Evolutionary conservation across 2,113 vertebrate genomes (phyloP), one percentile per base, ranked within the genome.

Genomic region (Rhipidura dahli): DNA sequence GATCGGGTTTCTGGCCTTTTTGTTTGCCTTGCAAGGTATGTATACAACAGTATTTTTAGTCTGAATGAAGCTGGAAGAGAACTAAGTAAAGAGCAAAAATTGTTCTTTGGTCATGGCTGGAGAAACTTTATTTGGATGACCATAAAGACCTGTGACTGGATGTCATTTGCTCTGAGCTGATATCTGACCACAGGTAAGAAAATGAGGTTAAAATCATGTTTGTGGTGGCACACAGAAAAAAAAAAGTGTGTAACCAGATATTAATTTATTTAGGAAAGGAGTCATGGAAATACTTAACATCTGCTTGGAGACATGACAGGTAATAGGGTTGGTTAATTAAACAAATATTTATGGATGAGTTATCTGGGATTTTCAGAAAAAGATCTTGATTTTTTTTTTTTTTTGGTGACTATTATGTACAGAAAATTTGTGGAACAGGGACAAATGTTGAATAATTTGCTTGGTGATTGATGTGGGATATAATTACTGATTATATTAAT

Each of bases 271-370:
- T 44, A 47, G 51, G 23, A 57, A 89, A 84, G 12, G 31, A 78
- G 45, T 27, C 10, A 30, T 31, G 40, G 12, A 30, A 86, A 53
- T 83, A 79, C 16, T 83, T 90, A 40, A 56, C 28, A 72, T 88
- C 50, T 92, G 45, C 53, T 69, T 10, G 27, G 75, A 83, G 31
- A 73, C 28, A 37, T 45, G 68, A 35, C 50, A 63, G 33, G 84
- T 86, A 85, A 18, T 14, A 61, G 31, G 66, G 50, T 9, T 83
- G 17, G 24, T 80, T 94, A 80, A 68, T 85, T 80, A 94, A 84
- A 81, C 49, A 92, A 89, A 95, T 94, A 94, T 94, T 95, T 93
- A 85, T 60, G 33, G 42, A 66, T 53, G 87, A 79, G 37, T 80
- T 78, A 40, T 60, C 28, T 54, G 59, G 83, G 77, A 65, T 70